Percentiles rank a stretch among this genome's conserved stretches.
These are phyloP conservation scores for Psylliodes chrysocephalus DNA, from an alignment of 2,888 invertebrate genomes.

Conservation along the genomic window DNA sequence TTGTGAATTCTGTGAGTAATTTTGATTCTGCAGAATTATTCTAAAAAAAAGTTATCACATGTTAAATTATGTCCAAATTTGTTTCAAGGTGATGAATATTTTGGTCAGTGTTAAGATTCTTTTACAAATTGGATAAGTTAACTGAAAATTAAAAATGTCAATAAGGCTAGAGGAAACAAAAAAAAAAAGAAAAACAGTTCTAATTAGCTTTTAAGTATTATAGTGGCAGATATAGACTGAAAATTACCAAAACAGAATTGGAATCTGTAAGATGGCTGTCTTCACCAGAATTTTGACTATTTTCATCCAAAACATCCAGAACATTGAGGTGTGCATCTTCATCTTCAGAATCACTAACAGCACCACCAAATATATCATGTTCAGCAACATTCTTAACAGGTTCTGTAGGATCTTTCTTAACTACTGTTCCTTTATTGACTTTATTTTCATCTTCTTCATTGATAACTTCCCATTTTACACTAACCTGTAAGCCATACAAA, in stretches of 20 bases:
- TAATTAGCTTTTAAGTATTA: no score
- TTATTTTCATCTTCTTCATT: slow-evolving; percentile 84
- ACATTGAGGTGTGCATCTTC: slow-evolving; percentile 76
- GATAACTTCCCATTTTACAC: slow-evolving; percentile 88
- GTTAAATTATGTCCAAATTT: no score
- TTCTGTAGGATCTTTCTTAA: slow-evolving; percentile 60
- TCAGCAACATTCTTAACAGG: slow-evolving; percentile 67
- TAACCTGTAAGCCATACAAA: slow-evolving; percentile 47
- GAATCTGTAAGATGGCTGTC: slow-evolving; percentile 80
- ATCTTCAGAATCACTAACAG: slow-evolving; percentile 90
- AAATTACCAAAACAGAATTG: slow-evolving; percentile 67
- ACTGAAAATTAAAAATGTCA: no score
- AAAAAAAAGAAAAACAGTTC: no score
- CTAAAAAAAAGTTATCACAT: slow-evolving; percentile 52
- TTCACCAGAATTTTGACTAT: slow-evolving; percentile 77
- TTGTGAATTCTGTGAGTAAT: slow-evolving; percentile 71
- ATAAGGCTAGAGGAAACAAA: no score
- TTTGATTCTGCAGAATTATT: slow-evolving; percentile 60
- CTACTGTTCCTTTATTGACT: slow-evolving; percentile 62
- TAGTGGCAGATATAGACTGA: no score
- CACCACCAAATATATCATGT: slow-evolving; percentile 92
- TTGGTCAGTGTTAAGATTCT: no score
- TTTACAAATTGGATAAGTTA: no score
- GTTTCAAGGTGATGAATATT: no score
- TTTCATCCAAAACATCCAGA: slow-evolving; percentile 79